Percentiles rank a stretch among this genome's conserved stretches.
phyloP scores from a whole-genome alignment of 1,140 invertebrate genomes.

The Thrips palmi region DNA sequence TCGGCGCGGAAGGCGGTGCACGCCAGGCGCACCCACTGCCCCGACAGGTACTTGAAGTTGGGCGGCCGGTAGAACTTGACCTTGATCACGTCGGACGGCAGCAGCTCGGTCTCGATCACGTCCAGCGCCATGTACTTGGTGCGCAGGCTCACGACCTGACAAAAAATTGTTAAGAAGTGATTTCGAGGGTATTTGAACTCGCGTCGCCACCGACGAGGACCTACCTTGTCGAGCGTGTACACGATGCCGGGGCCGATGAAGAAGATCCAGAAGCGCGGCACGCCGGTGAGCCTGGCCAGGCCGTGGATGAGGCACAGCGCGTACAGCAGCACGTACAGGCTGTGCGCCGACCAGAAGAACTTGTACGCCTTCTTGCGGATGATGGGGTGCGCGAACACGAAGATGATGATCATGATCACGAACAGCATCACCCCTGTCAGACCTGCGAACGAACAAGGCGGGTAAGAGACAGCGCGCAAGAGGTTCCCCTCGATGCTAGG shows the following conservation, averaged over 20 bases:
- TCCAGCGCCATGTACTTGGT: constrained; percentile 88
- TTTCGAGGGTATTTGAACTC: background rate
- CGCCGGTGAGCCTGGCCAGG: constrained; percentile 79
- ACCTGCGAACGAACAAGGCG: constrained; percentile 33
- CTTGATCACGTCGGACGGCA: constrained; percentile 91
- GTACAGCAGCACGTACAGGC: constrained; percentile 80
- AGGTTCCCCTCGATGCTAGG: too few species aligned
- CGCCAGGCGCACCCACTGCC: constrained; percentile 72
- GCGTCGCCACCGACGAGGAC: background rate
- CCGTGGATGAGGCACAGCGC: constrained; percentile 84
- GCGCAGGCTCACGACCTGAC: constrained; percentile 65
- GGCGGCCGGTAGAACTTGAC: constrained; percentile 85
- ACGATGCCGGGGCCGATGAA: constrained; percentile 84
- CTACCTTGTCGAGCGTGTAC: constrained; percentile 78
- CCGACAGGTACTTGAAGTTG: constrained; percentile 90
- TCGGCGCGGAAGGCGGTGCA: constrained; percentile 82
- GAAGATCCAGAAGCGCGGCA: constrained; percentile 89
- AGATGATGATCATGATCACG: constrained; percentile 86
- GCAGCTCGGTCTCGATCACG: constrained; percentile 84
- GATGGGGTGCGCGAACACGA: constrained; percentile 89
- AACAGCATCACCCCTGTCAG: constrained; percentile 89
- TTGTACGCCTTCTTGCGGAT: constrained; percentile 88
- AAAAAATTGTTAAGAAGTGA: constrained; percentile 7
- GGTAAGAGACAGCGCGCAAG: background rate
- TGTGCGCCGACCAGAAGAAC: constrained; percentile 96